Evolutionary conservation across 2,113 vertebrate genomes (phyloP), one percentile per base, ranked within the genome.

Genomic region (Dendrocopos noguchii): DNA sequence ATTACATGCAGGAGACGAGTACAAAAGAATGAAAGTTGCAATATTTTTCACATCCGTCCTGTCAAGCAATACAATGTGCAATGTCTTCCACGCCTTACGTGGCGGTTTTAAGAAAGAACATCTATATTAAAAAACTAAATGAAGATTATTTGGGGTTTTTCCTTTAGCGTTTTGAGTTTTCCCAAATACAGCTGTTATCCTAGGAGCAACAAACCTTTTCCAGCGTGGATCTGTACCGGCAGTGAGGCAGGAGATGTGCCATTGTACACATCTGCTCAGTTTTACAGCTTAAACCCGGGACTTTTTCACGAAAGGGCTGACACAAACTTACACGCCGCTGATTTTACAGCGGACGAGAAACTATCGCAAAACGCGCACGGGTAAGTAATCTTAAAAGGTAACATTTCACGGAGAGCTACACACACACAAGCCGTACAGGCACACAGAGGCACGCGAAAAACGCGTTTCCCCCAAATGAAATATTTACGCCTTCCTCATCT

Each of bases 291-390:
- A 0, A 55, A 64, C 21, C 17, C 33, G 24, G 42, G 70, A 33
- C 81, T 46, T 44, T 6, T 4, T 9, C 13, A 3, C 6, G 4
- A 7, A 57, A 27, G 50, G 42, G 29, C 50, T 13, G 29, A 6
- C 70, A 24, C 79, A 11, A 76, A 84, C 64, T 80, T 2, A 5
- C 1, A 4, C 4, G 7, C 47, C 63, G 77, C 29, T 44, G 0
- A 15, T 46, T 50, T 44, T 2, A 18, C 22, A 68, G 3, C 76
- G 2, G 70, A 1, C 84, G 18, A 44, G n/a, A 36, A 52, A 7
- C 8, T 2, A 25, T 4, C 22, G 1, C 10, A 3, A 24, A 46
- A 78, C 1, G 28, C 0, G 31, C 33, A 0, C 44, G 2, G 61
- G 8, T 3, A 9, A 64, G 39, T 12, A 0, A 36, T 22, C 55